A percentile compares a stretch with the other conserved stretches of the same genome.
These are phyloP conservation scores for Torymus tubicola DNA, from an alignment of 2,888 invertebrate genomes.

Conservation along the genomic window DNA sequence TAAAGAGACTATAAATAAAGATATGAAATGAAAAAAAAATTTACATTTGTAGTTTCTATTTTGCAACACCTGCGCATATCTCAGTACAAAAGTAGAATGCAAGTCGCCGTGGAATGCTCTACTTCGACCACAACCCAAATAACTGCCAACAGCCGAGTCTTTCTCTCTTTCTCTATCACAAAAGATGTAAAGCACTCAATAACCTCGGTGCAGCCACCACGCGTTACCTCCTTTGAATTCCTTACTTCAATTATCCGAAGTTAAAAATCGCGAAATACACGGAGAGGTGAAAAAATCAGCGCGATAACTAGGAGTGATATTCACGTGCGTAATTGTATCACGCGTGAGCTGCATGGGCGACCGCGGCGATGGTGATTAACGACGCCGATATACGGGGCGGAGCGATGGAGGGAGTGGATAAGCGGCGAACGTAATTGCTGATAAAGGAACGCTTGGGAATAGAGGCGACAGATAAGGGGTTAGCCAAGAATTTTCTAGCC, in stretches of 20 bases:
- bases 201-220: too few relatives aligned
- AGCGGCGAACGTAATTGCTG: slow-evolving; percentile 20
- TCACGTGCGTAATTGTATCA: slow-evolving; percentile 21
- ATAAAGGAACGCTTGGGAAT: slow-evolving; percentile 27
- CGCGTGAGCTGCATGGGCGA: slow-evolving; percentile 7
- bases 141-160: too few relatives aligned
- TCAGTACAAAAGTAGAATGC: neutral
- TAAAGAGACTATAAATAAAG: too few relatives aligned
- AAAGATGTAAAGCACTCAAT: too few relatives aligned
- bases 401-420: slow-evolving; percentile 5
- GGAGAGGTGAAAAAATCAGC: slow-evolving; percentile 2
- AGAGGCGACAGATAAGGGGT: slow-evolving; percentile 28
- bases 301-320: slow-evolving; percentile 45
- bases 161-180: too few relatives aligned
- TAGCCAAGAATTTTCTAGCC: neutral
- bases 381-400: slow-evolving; percentile 18
- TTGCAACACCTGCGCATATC: neutral
- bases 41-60: neutral
- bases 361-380: slow-evolving; percentile 42
- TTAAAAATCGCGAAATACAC: slow-evolving; percentile 28
- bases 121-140: too few relatives aligned
- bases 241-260: slow-evolving; percentile 25
- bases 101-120: neutral
- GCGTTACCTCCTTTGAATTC: slow-evolving; percentile 16
- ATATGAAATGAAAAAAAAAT: too few relatives aligned